These are phyloP conservation scores for Muscicapa comitata DNA, from an alignment of 2,797 vertebrate genomes.

Conservation along the genomic window DNA sequence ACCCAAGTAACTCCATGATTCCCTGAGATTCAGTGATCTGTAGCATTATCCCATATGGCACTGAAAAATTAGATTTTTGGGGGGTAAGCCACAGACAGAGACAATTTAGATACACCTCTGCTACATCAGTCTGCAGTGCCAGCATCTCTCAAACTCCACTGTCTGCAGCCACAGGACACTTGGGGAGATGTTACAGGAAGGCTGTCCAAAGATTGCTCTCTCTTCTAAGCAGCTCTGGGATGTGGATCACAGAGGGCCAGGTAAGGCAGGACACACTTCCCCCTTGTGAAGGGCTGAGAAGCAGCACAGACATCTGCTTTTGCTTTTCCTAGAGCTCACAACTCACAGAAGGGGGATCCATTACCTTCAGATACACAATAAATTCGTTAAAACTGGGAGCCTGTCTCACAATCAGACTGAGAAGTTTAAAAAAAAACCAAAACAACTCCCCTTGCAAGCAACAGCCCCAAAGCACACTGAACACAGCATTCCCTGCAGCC, in stretches of 20 bases:
- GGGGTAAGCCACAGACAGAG: not conserved
- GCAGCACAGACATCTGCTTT: not conserved
- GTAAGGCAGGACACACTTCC: not conserved
- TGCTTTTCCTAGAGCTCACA: not conserved
- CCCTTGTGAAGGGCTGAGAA: not conserved
- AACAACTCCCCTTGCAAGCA: not conserved
- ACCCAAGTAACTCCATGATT: not conserved
- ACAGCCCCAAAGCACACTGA: accelerated
- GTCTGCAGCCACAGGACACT: not conserved
- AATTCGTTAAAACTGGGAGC: not conserved
- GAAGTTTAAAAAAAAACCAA: not conserved
- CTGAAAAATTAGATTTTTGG: not conserved
- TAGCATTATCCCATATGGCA: not conserved
- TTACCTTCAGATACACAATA: not conserved
- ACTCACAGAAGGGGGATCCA: not conserved
- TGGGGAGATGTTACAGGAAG: not conserved
- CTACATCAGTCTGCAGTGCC: not conserved
- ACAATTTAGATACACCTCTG: not conserved
- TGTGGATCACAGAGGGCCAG: no score
- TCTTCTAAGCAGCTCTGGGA: not conserved
- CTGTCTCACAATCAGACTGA: not conserved
- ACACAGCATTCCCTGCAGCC: not conserved
- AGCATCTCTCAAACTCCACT: not conserved
- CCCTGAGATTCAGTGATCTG: not conserved
- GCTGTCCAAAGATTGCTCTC: not conserved